These are phyloP conservation scores for Drosophila diplacantha DNA, from an alignment of 2,888 invertebrate species.

Conservation along the genomic window DNA sequence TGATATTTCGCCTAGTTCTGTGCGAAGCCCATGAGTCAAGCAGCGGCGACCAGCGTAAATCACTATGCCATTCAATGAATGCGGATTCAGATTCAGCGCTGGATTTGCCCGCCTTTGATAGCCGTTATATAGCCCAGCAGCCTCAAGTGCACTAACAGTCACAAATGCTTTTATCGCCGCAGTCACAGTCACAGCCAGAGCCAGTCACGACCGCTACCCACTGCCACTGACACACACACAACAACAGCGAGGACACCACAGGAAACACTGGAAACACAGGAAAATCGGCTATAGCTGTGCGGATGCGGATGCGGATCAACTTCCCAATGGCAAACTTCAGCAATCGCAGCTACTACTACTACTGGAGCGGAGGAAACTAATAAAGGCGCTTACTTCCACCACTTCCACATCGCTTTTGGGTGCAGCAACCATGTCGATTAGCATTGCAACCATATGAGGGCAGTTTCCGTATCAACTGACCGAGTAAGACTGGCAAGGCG, in stretches of 20 bases:
- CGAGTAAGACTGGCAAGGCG: conserved; percentile 13
- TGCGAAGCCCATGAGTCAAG: conserved; percentile 3
- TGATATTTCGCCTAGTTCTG: conserved; percentile 5
- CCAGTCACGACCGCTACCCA: conserved; percentile 25
- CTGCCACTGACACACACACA: conserved; percentile 51
- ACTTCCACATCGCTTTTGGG: conserved; percentile 4
- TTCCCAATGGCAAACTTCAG: conserved; percentile 24
- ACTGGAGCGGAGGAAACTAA: conserved; percentile 15
- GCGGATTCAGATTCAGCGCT: conserved; percentile 8
- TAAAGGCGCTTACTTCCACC: conserved; percentile 3
- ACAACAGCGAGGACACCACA: too few species aligned
- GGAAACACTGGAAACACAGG: neutral
- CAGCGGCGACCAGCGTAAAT: conserved; percentile 3
- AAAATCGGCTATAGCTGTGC: conserved; percentile 3
- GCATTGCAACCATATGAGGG: conserved; percentile 20
- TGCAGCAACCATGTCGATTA: conserved; percentile 9
- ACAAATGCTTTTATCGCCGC: conserved; percentile 17
- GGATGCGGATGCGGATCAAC: conserved; percentile 8
- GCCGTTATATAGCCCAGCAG: conserved; percentile 36
- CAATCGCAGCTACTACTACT: conserved; percentile 11
- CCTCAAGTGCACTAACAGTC: conserved; percentile 42
- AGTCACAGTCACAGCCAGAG: conserved; percentile 20
- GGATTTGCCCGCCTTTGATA: conserved; percentile 12
- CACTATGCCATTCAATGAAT: conserved; percentile 12
- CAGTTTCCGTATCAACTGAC: conserved; percentile 15